Percentiles rank a stretch among this genome's conserved stretches.
Conservation (phyloP, 2,888 invertebrate genomes). For the Abscondita cerata region DNA sequence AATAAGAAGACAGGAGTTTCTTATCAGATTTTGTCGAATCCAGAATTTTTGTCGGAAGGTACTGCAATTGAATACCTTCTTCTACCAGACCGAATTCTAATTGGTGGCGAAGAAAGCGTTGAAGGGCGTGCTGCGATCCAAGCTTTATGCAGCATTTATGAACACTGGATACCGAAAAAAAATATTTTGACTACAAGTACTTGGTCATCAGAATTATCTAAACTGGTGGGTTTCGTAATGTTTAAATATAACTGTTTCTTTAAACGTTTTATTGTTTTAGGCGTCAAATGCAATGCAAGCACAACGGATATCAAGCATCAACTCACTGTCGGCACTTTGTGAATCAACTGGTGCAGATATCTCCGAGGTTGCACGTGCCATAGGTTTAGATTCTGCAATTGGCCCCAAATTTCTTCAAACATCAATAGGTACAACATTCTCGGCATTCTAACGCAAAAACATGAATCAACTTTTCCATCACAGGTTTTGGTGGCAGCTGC, state of each 20-base stretch:
- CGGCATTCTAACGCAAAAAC: neutral
- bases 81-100: slow-evolving; percentile 92
- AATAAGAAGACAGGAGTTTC: slow-evolving; percentile 85
- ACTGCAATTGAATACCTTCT: slow-evolving; percentile 94
- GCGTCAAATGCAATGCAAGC: slow-evolving; percentile 99
- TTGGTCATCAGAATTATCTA: slow-evolving; percentile 98
- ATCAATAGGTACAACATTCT: slow-evolving; percentile 73
- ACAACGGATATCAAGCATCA: slow-evolving; percentile 97
- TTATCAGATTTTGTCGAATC: slow-evolving; percentile 94
- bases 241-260: too few relatives aligned
- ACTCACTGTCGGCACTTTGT: slow-evolving; percentile 96
- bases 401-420: slow-evolving; percentile 97
- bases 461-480: slow-evolving; percentile 40
- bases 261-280: slow-evolving; percentile 58
- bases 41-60: slow-evolving; percentile 97
- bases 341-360: slow-evolving; percentile 99
- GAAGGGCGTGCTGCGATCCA: slow-evolving; percentile 88
- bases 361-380: slow-evolving; percentile 94
- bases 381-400: slow-evolving; percentile 93
- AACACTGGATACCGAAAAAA: slow-evolving; percentile 93
- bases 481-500: slow-evolving; percentile 97
- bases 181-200: slow-evolving; percentile 97
- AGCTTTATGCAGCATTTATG: slow-evolving; percentile 88
- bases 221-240: slow-evolving; percentile 74
- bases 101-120: slow-evolving; percentile 91